These are phyloP conservation scores for Epiblema foenella DNA, from an alignment of 2,888 invertebrate species.

Conservation along the genomic window DNA sequence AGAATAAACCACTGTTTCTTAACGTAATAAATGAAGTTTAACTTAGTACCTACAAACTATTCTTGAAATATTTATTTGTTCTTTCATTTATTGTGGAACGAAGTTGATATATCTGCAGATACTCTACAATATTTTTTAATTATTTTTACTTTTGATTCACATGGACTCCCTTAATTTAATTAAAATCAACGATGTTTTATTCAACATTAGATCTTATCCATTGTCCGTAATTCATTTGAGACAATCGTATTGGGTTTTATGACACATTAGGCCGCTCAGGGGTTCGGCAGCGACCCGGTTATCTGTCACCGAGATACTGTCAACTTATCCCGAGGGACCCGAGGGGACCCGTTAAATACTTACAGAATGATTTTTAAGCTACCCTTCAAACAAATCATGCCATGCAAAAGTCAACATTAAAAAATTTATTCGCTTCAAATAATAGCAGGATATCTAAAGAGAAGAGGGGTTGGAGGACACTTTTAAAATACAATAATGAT, in stretches of 20 bases:
- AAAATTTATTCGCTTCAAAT: not conserved
- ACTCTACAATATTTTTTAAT: not conserved
- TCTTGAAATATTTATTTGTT: not conserved
- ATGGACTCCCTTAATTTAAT: slow-evolving; percentile 28
- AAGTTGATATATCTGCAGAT: not conserved
- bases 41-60: not conserved
- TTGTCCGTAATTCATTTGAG: slow-evolving; percentile 67
- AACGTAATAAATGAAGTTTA: slow-evolving; percentile 45
- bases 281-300: slow-evolving; percentile 60
- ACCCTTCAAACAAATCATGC: not conserved
- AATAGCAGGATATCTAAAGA: not conserved
- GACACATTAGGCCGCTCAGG: slow-evolving; percentile 73
- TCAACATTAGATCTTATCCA: slow-evolving; percentile 40
- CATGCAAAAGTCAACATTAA: not conserved
- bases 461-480: not conserved
- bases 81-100: not conserved
- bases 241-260: slow-evolving; percentile 79
- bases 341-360: slow-evolving; percentile 60
- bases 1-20: slow-evolving; percentile 65
- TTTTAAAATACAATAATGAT: not conserved
- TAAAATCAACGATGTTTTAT: slow-evolving; percentile 41
- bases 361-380: slow-evolving; percentile 49
- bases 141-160: not conserved
- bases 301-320: slow-evolving; percentile 79
- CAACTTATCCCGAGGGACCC: slow-evolving; percentile 72